A percentile compares a stretch with the other conserved stretches of the same genome.
These are phyloP conservation scores for Craniophora ligustri DNA, from an alignment of 2,888 invertebrate species.

Conservation along the genomic window DNA sequence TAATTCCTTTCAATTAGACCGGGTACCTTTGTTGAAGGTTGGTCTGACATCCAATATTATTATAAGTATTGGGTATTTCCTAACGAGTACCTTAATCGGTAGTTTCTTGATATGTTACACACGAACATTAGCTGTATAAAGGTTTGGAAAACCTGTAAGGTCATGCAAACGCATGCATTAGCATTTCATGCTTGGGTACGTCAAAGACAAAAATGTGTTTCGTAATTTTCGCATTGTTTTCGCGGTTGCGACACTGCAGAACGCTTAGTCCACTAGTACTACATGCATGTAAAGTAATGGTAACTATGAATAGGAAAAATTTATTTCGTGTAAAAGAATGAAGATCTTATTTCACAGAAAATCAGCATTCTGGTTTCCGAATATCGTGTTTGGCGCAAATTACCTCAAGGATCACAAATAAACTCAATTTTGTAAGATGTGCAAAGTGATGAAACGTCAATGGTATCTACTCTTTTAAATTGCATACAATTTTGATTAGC, in stretches of 20 bases:
- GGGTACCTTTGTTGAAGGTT: background rate
- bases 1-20: background rate
- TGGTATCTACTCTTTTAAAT: constrained; percentile 7
- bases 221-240: constrained; percentile 45
- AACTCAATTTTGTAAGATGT: constrained; percentile 18
- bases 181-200: constrained; percentile 32
- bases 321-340: constrained; percentile 12
- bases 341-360: constrained; percentile 18
- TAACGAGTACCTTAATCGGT: background rate
- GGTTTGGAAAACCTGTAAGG: constrained; percentile 21
- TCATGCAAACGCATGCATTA: constrained; percentile 23
- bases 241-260: constrained; percentile 44
- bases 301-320: constrained; percentile 20
- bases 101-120: too few species aligned
- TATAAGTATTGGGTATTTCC: background rate
- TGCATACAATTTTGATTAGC: background rate
- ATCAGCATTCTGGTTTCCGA: constrained; percentile 15
- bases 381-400: constrained; percentile 30
- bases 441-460: constrained; percentile 14
- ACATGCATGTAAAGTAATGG: constrained; percentile 39
- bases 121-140: too few species aligned
- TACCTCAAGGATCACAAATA: constrained; percentile 34
- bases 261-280: constrained; percentile 29
- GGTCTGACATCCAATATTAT: background rate
- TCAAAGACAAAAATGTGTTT: constrained; percentile 45